phyloP scores from a whole-genome alignment of 2,888 invertebrate genomes.

The Tinea pellionella region DNA sequence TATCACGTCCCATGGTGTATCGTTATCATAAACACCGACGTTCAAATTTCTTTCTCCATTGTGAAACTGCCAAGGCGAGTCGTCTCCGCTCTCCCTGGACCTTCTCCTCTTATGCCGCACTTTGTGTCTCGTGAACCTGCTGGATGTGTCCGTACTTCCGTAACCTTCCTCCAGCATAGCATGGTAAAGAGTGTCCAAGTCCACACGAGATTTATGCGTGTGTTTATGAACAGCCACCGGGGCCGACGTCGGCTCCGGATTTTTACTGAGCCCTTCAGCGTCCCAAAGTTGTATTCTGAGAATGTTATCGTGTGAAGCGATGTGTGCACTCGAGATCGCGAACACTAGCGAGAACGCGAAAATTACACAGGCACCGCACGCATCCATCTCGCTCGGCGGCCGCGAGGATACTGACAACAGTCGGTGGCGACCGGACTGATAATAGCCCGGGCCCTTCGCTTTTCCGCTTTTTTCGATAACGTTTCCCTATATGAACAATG shows the following conservation, averaged over 20 bases:
- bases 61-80: conserved; percentile 66
- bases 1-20: conserved; percentile 63
- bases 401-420: conserved; percentile 56
- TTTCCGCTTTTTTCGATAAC: conserved; percentile 68
- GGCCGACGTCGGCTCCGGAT: conserved; percentile 31
- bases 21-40: conserved; percentile 63
- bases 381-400: conserved; percentile 55
- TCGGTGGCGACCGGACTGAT: conserved; percentile 18
- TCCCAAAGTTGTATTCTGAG: conserved; percentile 62
- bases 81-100: conserved; percentile 45
- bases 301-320: conserved; percentile 58
- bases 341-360: conserved; percentile 46
- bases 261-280: conserved; percentile 54
- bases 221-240: conserved; percentile 18
- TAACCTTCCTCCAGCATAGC: conserved; percentile 55
- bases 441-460: conserved; percentile 23
- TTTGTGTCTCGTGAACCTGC: conserved; percentile 52
- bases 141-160: conserved; percentile 33
- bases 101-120: conserved; percentile 61
- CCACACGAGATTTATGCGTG: conserved; percentile 42
- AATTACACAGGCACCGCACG: conserved; percentile 38
- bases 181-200: conserved; percentile 48
- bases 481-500: conserved; percentile 19
- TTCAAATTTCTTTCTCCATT: conserved; percentile 60
- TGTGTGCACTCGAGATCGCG: conserved; percentile 50